Base-by-base conservation (phyloP, 2,888 invertebrate species). In the Agrilus mali region DNA sequence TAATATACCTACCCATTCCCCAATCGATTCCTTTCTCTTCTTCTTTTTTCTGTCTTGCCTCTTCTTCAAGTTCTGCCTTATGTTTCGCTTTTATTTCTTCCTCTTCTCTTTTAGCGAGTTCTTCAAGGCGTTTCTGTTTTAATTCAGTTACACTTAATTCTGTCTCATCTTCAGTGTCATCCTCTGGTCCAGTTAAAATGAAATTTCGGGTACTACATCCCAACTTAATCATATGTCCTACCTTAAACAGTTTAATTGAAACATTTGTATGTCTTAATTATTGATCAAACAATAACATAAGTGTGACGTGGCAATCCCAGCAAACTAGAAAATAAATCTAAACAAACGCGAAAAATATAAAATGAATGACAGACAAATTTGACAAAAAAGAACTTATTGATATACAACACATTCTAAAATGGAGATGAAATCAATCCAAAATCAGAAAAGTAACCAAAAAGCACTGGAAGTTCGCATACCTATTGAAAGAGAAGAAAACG, bases 201-300 rank as follows among this genome's bases (percentile, higher is more conserved):
- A 80, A 88, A 40, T 82, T 78, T 47, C 95, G 70, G 0, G 87
- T 80, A 55, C 94, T 93, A 42, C 80, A 84, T 0, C 95, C 97
- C 60, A 96, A 82, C 63, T 85, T 88, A n/a, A 96, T 67, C 67
- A 95, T 84, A 64, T 95, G 87, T 0, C 95, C 95, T 0, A 93
- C 93, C 54, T 67, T 40, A 20, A 53, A 53, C 57, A 27, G 27
- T 43, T n/a, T 37, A 37, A n/a, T n/a, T 16, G 17, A 37, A 7
- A 27, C 10, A 10, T 27, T 27, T 27, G 10, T 10, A 27, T 6
- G 22, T 22, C 7, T 4, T 16, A 7, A 40, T 40, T 39, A 39
- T 39, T 39, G 39, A 39, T 39, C 39, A 39, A 39, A 39, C 39
- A 13, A 39, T 38, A 17, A 20, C 7, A 20, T 20, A 20, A 20